A percentile compares a stretch with the other conserved stretches of the same genome.
Evolutionary conservation across 2,888 invertebrate species (phyloP).

Genomic region (Hydrotaea cyrtoneurina): DNA sequence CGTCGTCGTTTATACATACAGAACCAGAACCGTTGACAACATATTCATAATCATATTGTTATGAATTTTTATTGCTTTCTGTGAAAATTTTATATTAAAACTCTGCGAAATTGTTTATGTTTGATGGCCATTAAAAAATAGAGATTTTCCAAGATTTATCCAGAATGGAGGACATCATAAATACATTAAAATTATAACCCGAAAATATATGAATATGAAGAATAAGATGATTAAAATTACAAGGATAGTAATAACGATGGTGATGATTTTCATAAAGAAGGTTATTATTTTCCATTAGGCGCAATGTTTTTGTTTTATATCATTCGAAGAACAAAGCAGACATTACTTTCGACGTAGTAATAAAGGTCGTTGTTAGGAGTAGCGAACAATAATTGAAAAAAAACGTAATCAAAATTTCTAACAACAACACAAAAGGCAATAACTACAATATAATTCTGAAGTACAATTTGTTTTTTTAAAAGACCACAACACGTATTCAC

Average conservation of each 20-base stretch:
- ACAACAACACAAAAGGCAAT: no score
- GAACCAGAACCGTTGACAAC: constrained; percentile 56
- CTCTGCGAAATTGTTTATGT: constrained; percentile 61
- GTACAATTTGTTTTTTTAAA: no score
- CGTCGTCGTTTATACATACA: constrained; percentile 54
- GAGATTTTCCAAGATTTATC: constrained; percentile 61
- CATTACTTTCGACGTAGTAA: no score
- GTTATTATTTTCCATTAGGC: not conserved
- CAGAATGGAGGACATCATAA: constrained; percentile 51
- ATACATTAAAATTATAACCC: constrained; percentile 49
- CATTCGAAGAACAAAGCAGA: no score
- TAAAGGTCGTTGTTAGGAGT: no score
- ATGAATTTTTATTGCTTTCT: constrained; percentile 67
- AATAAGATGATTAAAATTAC: constrained; percentile 29
- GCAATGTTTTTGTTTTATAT: no score
- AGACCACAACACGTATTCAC: no score
- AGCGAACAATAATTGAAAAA: no score
- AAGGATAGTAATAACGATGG: not conserved
- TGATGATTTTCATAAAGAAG: not conserved
- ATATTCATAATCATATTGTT: constrained; percentile 66
- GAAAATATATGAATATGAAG: not conserved
- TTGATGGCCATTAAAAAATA: constrained; percentile 61
- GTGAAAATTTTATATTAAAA: constrained; percentile 56
- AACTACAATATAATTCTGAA: no score
- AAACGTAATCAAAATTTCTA: no score